Conservation (phyloP, 2,888 invertebrate species). For the Melanargia galathea region DNA sequence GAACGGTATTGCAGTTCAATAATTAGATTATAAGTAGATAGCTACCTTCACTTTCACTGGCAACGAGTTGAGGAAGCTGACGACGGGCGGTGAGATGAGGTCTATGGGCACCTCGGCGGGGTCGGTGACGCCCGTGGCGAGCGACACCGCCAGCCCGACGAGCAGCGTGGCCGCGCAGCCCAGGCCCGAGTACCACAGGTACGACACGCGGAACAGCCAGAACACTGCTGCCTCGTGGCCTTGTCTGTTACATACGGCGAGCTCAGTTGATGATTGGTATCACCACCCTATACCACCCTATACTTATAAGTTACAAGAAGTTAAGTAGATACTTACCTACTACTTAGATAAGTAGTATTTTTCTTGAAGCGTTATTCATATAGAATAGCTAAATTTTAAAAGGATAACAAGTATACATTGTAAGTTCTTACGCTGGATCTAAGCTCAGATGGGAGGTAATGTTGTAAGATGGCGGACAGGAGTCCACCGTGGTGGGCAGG, state of each 20-base stretch:
- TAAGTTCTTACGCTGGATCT: slow-evolving; percentile 54
- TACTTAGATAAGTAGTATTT: too few species aligned
- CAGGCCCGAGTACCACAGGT: slow-evolving; percentile 94
- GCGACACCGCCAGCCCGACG: slow-evolving; percentile 88
- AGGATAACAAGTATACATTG: too few species aligned
- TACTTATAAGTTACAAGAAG: too few species aligned
- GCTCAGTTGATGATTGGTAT: neutral
- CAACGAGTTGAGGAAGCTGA: slow-evolving; percentile 76
- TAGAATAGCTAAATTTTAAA: too few species aligned
- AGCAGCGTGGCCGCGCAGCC: slow-evolving; percentile 88
- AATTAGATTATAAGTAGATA: too few species aligned
- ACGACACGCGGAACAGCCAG: slow-evolving; percentile 89
- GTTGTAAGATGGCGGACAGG: slow-evolving; percentile 76
- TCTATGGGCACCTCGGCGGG: slow-evolving; percentile 85
- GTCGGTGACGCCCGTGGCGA: slow-evolving; percentile 84
- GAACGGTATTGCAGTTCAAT: too few species aligned
- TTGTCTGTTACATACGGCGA: slow-evolving; percentile 48
- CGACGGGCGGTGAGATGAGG: slow-evolving; percentile 86
- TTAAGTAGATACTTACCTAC: too few species aligned
- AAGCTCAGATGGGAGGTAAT: slow-evolving; percentile 48
- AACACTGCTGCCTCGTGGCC: slow-evolving; percentile 60
- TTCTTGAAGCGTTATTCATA: too few species aligned
- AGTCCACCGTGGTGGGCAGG: slow-evolving; percentile 76
- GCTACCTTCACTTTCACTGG: slow-evolving; percentile 76
- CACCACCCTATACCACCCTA: too few species aligned